Conservation (phyloP, 2,888 invertebrate species). For the Parnassius apollo region DNA sequence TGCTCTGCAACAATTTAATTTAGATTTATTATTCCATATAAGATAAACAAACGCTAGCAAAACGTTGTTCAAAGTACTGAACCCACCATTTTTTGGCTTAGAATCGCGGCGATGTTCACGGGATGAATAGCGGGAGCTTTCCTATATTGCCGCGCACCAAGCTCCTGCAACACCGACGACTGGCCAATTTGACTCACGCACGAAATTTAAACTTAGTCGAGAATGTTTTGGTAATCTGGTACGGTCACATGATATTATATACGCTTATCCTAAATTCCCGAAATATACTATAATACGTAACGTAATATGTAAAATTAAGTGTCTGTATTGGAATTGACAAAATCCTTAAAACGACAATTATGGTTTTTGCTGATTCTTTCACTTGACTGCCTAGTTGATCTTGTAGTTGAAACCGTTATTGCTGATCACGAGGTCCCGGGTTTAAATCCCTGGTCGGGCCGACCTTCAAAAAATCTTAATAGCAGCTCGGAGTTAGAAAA, state of each 20-base stretch:
- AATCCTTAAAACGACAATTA: no score
- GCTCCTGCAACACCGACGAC: slow-evolving; percentile 41
- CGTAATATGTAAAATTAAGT: no score
- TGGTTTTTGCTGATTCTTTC: no score
- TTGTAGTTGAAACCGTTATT: no score
- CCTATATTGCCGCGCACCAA: slow-evolving; percentile 52
- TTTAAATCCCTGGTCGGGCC: no score
- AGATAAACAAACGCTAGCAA: slow-evolving; percentile 3
- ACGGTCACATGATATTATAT: slow-evolving; percentile 32
- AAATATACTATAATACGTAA: no score
- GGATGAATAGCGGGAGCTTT: slow-evolving; percentile 39
- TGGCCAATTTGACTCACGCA: slow-evolving; percentile 52
- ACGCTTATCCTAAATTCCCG: no score
- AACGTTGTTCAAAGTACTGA: slow-evolving; percentile 2
- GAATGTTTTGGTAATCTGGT: slow-evolving; percentile 31
- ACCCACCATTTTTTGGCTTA: slow-evolving; percentile 56
- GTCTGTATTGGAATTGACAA: no score
- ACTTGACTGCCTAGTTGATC: no score
- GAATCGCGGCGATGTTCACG: slow-evolving; percentile 23
- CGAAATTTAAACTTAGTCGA: slow-evolving; percentile 53
- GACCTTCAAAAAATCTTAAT: no score
- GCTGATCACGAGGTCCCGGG: no score
- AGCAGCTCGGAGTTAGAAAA: no score
- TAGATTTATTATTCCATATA: slow-evolving; percentile 20
- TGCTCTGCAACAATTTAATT: slow-evolving; percentile 49